Conservation (phyloP, 2,113 vertebrate genomes). For the Lepisosteus osseus region DNA sequence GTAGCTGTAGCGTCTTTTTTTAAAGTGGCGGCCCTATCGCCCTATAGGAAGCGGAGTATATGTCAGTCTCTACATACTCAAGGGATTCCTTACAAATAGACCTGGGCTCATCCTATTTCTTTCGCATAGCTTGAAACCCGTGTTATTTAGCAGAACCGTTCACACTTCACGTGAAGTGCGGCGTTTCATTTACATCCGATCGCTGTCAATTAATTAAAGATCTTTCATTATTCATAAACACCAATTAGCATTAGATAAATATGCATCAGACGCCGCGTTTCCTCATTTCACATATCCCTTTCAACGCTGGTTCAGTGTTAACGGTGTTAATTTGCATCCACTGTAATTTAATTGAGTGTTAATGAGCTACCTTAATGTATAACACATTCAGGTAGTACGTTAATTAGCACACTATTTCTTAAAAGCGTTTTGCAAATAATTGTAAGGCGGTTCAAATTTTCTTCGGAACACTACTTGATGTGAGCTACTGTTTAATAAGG, state of each 20-base stretch:
- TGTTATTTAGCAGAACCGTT: not conserved
- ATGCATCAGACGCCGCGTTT: conserved; percentile 69
- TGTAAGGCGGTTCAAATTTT: not conserved
- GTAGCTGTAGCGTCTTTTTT: too few relatives aligned
- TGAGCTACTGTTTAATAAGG: not conserved
- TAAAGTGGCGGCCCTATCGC: too few relatives aligned
- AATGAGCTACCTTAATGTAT: conserved; percentile 57
- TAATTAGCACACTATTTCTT: conserved; percentile 13
- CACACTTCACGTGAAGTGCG: conserved; percentile 58
- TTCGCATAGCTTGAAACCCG: too few relatives aligned
- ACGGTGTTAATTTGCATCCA: conserved; percentile 60
- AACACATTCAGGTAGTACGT: conserved; percentile 44
- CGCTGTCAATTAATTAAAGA: conserved; percentile 72
- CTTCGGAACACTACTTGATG: conserved; percentile 9
- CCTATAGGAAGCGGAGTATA: too few relatives aligned
- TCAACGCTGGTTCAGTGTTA: conserved; percentile 41
- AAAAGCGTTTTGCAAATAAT: conserved; percentile 16
- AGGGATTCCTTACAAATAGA: too few relatives aligned
- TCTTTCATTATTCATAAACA: conserved; percentile 62
- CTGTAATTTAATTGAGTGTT: conserved; percentile 63
- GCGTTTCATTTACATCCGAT: conserved; percentile 54
- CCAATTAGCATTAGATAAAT: conserved; percentile 76
- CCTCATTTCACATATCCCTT: conserved; percentile 40
- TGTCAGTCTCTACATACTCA: too few relatives aligned
- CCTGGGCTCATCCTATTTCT: too few relatives aligned